Conservation (phyloP, 2,113 vertebrate species). For the Ariopsis seemanni region DNA sequence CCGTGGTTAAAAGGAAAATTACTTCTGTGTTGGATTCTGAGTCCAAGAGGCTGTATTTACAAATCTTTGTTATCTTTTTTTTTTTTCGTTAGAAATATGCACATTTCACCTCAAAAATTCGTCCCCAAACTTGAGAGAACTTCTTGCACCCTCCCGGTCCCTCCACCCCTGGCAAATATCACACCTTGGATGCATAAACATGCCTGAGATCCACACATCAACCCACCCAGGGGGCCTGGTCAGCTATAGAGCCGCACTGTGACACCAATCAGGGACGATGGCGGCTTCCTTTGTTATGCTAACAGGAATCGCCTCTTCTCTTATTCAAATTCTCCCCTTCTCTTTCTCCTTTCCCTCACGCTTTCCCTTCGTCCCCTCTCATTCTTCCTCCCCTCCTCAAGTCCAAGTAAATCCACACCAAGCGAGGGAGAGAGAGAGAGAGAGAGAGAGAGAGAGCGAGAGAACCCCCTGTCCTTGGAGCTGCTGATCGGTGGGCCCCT, state of each 20-base stretch:
- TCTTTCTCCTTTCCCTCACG: slow-evolving; percentile 30
- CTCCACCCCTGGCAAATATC: slow-evolving; percentile 66
- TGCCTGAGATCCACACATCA: slow-evolving; percentile 73
- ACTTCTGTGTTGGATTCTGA: not conserved
- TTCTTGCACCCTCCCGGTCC: slow-evolving; percentile 41
- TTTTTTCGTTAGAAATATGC: slow-evolving; percentile 51
- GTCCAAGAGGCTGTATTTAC: not conserved
- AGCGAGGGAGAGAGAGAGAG: slow-evolving; percentile 45
- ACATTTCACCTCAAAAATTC: slow-evolving; percentile 56
- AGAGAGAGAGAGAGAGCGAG: slow-evolving; percentile 39
- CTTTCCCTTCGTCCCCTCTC: slow-evolving; percentile 38
- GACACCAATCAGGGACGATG: slow-evolving; percentile 82
- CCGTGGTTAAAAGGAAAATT: not conserved
- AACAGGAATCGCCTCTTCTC: slow-evolving; percentile 76
- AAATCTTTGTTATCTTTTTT: slow-evolving; percentile 40
- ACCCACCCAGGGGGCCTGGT: slow-evolving; percentile 66
- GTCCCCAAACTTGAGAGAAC: slow-evolving; percentile 61
- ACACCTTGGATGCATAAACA: slow-evolving; percentile 80
- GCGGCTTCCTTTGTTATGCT: slow-evolving; percentile 79
- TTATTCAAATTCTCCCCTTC: slow-evolving; percentile 73
- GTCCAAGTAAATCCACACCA: slow-evolving; percentile 75
- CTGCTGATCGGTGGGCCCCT: slow-evolving; percentile 65
- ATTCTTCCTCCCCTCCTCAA: slow-evolving; percentile 58
- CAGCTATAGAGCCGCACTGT: slow-evolving; percentile 74
- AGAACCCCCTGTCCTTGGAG: slow-evolving; percentile 60